Evolutionary conservation across 2,113 vertebrate species (phyloP).

Genomic region (Eulemur rufifrons): DNA sequence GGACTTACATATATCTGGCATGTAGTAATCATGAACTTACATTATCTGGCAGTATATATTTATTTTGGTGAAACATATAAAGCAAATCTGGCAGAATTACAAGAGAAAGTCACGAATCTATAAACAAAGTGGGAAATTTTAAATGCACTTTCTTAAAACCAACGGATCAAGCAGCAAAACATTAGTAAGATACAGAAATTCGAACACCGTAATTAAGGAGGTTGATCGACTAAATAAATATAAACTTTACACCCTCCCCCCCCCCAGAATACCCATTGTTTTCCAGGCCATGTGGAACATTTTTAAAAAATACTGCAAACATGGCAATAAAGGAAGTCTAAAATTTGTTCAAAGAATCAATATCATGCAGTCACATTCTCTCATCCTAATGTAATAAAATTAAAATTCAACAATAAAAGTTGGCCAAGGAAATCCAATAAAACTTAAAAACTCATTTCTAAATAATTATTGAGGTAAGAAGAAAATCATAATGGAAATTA

Average conservation of each 20-base stretch:
- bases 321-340: slow-evolving; percentile 11
- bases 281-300: neutral
- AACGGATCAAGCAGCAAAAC: neutral
- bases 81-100: neutral
- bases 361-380: slow-evolving; percentile 6
- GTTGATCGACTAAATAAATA: neutral
- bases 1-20: too few relatives aligned
- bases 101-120: neutral
- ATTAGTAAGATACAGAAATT: neutral
- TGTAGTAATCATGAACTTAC: neutral
- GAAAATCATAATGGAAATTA: slow-evolving; percentile 22
- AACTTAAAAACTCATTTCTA: slow-evolving; percentile 55
- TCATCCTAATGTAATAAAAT: slow-evolving; percentile 44
- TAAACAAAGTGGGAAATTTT: neutral
- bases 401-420: slow-evolving; percentile 9
- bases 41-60: neutral
- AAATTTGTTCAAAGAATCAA: neutral
- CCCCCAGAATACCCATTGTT: neutral
- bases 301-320: neutral
- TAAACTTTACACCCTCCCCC: neutral
- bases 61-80: slow-evolving; percentile 7
- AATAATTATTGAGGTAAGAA: slow-evolving; percentile 1
- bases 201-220: neutral
- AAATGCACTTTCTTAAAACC: neutral
- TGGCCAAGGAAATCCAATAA: slow-evolving; percentile 49